Conservation (phyloP, 1,140 invertebrate genomes). For the Penaeus vannamei region DNA sequence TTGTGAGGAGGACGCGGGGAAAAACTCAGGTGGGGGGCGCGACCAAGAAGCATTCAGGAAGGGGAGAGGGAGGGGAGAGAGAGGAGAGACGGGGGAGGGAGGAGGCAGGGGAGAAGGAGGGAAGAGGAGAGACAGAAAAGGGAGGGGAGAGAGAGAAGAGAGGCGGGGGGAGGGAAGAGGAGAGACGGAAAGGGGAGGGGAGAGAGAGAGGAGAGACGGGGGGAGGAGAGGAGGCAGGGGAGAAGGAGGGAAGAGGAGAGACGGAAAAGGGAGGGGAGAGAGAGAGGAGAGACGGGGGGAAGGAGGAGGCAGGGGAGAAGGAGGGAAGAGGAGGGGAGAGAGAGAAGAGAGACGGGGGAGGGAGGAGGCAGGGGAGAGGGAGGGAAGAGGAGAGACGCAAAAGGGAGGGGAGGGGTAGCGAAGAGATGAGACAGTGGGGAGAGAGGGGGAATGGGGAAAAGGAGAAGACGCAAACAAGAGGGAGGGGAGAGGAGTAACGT, state of each 20-base stretch:
- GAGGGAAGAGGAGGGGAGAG: background rate
- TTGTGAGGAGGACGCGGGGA: slow-evolving; percentile 12
- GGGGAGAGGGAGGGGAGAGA: no score
- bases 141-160: no score
- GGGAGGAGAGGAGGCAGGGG: background rate
- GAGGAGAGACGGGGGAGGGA: background rate
- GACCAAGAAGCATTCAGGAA: no score
- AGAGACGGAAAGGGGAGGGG: background rate
- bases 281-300: no score
- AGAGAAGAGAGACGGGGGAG: background rate
- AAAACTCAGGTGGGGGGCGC: slow-evolving; percentile 7
- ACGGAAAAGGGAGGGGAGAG: background rate
- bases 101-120: background rate
- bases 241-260: background rate
- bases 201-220: background rate
- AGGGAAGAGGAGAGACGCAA: background rate
- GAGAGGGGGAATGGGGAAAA: background rate
- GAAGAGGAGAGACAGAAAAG: background rate
- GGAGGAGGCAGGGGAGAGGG: background rate
- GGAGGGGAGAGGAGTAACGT: background rate
- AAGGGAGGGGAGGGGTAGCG: background rate
- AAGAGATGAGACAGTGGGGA: slow-evolving; percentile 1
- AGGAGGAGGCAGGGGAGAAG: background rate
- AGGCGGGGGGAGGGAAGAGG: background rate
- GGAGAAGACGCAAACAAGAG: background rate